phyloP scores from a whole-genome alignment of 2,888 invertebrate genomes.

The Neoitamus cyanurus region DNA sequence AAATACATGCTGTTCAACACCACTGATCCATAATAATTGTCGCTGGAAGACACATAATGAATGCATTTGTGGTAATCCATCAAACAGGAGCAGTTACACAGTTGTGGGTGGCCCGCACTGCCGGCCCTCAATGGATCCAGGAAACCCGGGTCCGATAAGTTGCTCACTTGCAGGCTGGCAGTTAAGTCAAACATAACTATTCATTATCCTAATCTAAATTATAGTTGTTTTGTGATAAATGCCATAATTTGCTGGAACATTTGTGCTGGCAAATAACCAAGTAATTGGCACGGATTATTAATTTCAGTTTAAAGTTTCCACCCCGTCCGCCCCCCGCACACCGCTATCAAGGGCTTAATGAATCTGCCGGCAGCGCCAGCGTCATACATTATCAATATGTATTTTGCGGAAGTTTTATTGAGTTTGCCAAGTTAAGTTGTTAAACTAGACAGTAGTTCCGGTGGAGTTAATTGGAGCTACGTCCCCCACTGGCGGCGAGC shows the following conservation, averaged over 20 bases:
- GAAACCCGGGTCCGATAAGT: constrained; percentile 15
- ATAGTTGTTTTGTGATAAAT: constrained; percentile 49
- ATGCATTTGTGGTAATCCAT: constrained; percentile 44
- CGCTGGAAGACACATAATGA: constrained; percentile 38
- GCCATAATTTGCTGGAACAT: constrained; percentile 45
- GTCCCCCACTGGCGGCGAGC: neutral
- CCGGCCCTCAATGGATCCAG: constrained; percentile 6
- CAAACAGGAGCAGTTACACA: constrained; percentile 21
- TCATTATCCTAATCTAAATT: constrained; percentile 49
- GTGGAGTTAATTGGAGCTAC: constrained; percentile 23
- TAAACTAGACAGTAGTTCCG: constrained; percentile 23
- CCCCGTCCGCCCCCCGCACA: neutral
- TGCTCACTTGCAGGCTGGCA: constrained; percentile 24
- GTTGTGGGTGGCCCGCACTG: neutral
- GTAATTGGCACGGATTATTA: constrained; percentile 48
- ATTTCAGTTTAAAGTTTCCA: constrained; percentile 40
- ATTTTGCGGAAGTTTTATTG: constrained; percentile 37
- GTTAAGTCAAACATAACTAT: constrained; percentile 45
- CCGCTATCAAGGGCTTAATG: constrained; percentile 11
- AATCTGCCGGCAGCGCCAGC: constrained; percentile 20
- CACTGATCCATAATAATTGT: constrained; percentile 45
- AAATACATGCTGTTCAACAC: constrained; percentile 40
- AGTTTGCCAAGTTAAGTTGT: constrained; percentile 30
- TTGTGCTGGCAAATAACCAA: constrained; percentile 49
- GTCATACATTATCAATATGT: constrained; percentile 44